Conservation (phyloP, 2,797 vertebrate species). For the Enteromius argenteus region DNA sequence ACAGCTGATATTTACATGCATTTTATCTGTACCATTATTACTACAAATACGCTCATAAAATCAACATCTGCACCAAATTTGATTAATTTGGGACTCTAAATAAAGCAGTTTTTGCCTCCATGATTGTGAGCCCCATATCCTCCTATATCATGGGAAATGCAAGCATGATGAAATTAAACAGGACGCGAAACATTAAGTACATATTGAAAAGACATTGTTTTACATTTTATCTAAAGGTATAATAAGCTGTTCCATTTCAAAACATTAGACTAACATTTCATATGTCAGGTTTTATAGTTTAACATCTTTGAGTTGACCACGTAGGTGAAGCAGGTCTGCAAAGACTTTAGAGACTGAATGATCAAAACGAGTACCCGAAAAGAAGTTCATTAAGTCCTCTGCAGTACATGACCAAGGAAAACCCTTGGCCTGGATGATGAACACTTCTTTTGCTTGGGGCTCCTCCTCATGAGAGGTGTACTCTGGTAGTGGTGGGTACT, state of each 20-base stretch:
- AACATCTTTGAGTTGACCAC: not conserved
- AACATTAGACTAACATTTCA: not conserved
- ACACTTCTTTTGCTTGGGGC: conserved; percentile 75
- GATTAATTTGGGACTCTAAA: not conserved
- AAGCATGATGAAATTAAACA: too few relatives aligned
- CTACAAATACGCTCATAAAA: too few relatives aligned
- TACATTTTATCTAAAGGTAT: not conserved
- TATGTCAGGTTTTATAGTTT: not conserved
- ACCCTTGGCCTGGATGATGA: conserved; percentile 87
- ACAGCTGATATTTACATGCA: not conserved
- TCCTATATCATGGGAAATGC: not conserved
- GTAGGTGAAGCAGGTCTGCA: not conserved
- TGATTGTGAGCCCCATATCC: too few relatives aligned
- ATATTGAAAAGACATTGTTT: not conserved
- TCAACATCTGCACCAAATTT: too few relatives aligned
- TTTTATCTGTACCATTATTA: too few relatives aligned
- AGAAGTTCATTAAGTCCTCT: conserved; percentile 89
- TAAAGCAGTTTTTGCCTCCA: not conserved
- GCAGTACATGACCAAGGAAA: conserved; percentile 87
- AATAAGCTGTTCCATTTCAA: not conserved
- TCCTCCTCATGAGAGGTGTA: conserved; percentile 67
- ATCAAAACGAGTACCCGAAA: conserved; percentile 80
- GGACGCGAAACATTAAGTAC: not conserved
- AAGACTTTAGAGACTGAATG: not conserved
- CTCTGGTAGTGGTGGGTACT: conserved; percentile 79